phyloP scores from a whole-genome alignment of 2,888 invertebrate genomes.

The Copidosoma aretas region DNA sequence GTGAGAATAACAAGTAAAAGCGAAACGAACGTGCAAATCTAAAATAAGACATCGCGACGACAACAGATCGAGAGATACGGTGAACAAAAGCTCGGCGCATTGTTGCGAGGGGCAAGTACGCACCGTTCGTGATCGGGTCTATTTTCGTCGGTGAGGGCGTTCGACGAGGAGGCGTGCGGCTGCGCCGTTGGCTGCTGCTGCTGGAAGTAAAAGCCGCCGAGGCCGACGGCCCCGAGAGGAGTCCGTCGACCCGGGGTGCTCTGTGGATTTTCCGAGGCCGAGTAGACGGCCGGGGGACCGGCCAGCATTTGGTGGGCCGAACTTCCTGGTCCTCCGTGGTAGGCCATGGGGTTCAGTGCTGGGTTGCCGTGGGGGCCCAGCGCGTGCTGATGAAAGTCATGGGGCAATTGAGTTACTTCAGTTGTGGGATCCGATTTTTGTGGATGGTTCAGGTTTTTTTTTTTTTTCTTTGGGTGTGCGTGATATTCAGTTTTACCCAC shows the following conservation, averaged over 20 bases:
- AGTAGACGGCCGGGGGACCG: conserved; percentile 55
- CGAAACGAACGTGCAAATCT: too few relatives aligned
- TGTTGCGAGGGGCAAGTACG: too few relatives aligned
- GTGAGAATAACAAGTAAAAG: too few relatives aligned
- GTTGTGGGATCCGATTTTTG: too few relatives aligned
- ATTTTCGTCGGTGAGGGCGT: conserved; percentile 75
- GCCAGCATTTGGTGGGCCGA: conserved; percentile 7
- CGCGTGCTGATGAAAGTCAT: conserved; percentile 48
- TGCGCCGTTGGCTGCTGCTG: conserved; percentile 65
- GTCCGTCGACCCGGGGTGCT: conserved; percentile 71
- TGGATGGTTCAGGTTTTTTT: too few relatives aligned
- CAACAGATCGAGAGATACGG: too few relatives aligned
- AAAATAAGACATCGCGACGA: too few relatives aligned
- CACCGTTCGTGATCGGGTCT: conserved; percentile 69
- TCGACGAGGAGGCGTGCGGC: conserved; percentile 39
- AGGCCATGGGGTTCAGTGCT: conserved; percentile 29
- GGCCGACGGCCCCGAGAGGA: conserved; percentile 82
- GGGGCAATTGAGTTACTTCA: too few relatives aligned
- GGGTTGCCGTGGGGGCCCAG: conserved; percentile 53
- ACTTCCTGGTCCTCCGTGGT: conserved; percentile 36
- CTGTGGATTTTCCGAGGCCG: conserved; percentile 62
- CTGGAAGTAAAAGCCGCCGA: conserved; percentile 88
- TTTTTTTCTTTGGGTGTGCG: too few relatives aligned
- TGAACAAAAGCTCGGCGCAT: too few relatives aligned
- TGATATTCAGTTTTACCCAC: too few relatives aligned